Conservation (phyloP, 2,888 invertebrate species). For the Bedellia somnulentella region DNA sequence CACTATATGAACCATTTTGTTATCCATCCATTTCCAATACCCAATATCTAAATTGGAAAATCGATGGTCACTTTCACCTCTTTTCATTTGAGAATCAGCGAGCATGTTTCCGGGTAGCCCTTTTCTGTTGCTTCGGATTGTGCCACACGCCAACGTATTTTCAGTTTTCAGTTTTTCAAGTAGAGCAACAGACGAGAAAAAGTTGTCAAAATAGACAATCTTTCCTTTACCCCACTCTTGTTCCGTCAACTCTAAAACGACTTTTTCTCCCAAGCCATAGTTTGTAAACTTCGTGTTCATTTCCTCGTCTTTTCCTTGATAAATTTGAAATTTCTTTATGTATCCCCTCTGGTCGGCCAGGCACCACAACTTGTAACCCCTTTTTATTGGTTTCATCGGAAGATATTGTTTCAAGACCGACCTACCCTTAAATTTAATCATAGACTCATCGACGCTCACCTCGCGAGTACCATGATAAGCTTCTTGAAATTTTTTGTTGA, state of each 20-base stretch:
- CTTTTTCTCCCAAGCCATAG: slow-evolving; percentile 10
- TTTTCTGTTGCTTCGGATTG: slow-evolving; percentile 6
- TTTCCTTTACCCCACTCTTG: slow-evolving; percentile 10
- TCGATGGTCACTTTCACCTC: slow-evolving; percentile 11
- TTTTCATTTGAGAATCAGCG: slow-evolving; percentile 11
- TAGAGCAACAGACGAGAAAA: slow-evolving; percentile 13
- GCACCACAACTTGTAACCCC: slow-evolving; percentile 16
- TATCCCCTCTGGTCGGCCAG: slow-evolving; percentile 10
- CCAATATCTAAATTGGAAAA: slow-evolving; percentile 12
- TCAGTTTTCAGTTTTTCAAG: slow-evolving; percentile 11
- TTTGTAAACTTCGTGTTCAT: slow-evolving; percentile 9
- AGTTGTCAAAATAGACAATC: slow-evolving; percentile 12
- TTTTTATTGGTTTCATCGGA: slow-evolving; percentile 18
- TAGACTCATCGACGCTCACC: slow-evolving; percentile 14
- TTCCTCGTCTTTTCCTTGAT: slow-evolving; percentile 12
- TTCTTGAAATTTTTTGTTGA: slow-evolving; percentile 3
- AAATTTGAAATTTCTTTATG: slow-evolving; percentile 10
- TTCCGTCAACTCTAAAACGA: slow-evolving; percentile 11
- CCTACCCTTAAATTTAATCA: slow-evolving; percentile 14
- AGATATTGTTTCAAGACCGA: slow-evolving; percentile 17
- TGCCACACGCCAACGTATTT: not conserved
- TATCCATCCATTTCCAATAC: slow-evolving; percentile 10
- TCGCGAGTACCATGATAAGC: slow-evolving; percentile 11
- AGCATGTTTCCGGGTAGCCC: slow-evolving; percentile 10
- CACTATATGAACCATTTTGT: slow-evolving; percentile 4